Base-by-base conservation (phyloP, 2,797 vertebrate species). In the Sebastes baramenuke region DNA sequence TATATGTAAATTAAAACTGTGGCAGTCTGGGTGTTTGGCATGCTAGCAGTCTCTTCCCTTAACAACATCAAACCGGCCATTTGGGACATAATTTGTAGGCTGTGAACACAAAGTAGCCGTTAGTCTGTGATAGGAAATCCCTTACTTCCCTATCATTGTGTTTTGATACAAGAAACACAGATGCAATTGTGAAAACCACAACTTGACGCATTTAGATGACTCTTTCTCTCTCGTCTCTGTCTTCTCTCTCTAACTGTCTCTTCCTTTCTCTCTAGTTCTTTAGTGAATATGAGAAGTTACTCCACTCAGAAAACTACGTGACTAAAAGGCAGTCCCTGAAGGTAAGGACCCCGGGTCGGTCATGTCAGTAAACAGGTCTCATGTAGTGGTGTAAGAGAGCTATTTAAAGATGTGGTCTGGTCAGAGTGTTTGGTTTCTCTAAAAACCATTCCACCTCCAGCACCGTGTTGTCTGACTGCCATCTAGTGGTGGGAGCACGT, bases 261-360 rank as follows among this genome's bases (percentile, higher is more conserved):
- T 85, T 34, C 66, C 2, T 74, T 49, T 72, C 30, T 67, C 61
- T 88, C 6, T 25, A 99, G 98, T 98, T 99, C 94, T 99, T 99
- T 93, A 98, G 96, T 93, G 98, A 99, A 94, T 99, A 99, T 79
- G 98, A 99, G 94, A 99, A 99, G 93, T 94, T 99, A 80, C 97
- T 99, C 89, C 98, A 98, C 96, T 99, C 98, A 6, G 98, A 99
- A 97, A 99, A 99, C 93, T 99, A 99, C 1, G 98, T 99, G 95
- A 99, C 98, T 80, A 99, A 99, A 92, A 95, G 98, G 82, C 98
- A 99, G 95, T 99, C 98, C 58, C 96, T 99, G 86, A 99, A 99
- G 97, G 98, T 99, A 96, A 94, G 92, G 14, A 5, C 8, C 24
- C 18, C 1, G 42, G 68, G 34, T 81, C 8, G 1, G 14, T 46